phyloP scores from a whole-genome alignment of 2,797 vertebrate species.

The Betta splendens region DNA sequence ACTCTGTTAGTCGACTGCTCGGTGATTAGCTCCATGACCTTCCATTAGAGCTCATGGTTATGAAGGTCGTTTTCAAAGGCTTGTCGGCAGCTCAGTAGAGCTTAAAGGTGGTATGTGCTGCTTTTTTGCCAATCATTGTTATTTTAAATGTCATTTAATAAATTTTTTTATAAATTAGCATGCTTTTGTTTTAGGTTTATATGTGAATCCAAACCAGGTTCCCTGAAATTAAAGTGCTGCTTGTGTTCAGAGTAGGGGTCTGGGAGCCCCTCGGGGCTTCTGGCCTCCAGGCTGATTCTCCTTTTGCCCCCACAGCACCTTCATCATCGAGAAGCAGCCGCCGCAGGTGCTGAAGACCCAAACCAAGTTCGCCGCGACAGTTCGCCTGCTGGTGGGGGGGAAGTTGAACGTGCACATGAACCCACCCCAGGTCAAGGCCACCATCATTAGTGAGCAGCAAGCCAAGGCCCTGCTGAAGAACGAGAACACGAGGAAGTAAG shows the following conservation, averaged over 20 bases:
- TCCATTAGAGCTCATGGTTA: conserved; percentile 9
- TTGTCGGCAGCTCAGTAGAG: conserved; percentile 10
- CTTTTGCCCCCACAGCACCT: conserved; percentile 82
- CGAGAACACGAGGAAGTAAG: conserved; percentile 87
- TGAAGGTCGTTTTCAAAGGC: conserved; percentile 27
- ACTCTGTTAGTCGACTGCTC: conserved; percentile 9
- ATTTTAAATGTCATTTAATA: conserved; percentile 14
- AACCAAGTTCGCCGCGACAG: conserved; percentile 96
- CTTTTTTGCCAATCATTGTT: conserved; percentile 2
- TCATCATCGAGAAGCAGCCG: conserved; percentile 98
- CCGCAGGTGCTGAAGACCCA: conserved; percentile 97
- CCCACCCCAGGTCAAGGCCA: conserved; percentile 96
- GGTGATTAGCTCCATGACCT: conserved; percentile 26
- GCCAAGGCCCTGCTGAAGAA: conserved; percentile 97
- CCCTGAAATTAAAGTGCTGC: too few species aligned
- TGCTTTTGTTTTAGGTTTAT: too few species aligned
- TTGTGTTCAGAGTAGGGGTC: too few species aligned
- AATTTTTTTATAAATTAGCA: too few species aligned
- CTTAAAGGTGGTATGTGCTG: conserved; percentile 2
- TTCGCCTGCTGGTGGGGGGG: conserved; percentile 94
- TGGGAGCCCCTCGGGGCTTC: not conserved
- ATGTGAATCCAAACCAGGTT: too few species aligned
- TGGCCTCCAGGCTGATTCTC: not conserved
- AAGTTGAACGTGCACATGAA: conserved; percentile 99
- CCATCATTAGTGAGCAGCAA: conserved; percentile 97